phyloP scores from a whole-genome alignment of 2,113 vertebrate genomes.

The Motacilla alba region DNA sequence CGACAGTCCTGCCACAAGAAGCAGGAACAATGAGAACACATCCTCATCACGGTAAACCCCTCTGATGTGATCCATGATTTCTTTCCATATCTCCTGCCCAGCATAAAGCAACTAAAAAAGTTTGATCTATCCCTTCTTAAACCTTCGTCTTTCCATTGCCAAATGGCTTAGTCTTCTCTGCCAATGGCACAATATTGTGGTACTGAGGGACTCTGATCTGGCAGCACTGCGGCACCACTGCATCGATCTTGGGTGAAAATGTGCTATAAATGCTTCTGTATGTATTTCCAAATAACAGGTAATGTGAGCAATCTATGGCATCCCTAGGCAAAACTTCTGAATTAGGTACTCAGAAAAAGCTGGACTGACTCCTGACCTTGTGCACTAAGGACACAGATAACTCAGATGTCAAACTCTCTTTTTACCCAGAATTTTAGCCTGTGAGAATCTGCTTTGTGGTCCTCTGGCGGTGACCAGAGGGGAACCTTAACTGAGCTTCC shows the following conservation, averaged over 20 bases:
- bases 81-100: background rate
- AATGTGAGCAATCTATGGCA: background rate
- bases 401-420: background rate
- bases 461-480: background rate
- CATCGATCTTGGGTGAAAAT: background rate
- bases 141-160: background rate
- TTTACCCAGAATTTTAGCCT: background rate
- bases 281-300: background rate
- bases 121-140: background rate
- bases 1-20: background rate
- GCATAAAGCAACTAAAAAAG: background rate
- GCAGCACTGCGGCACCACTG: background rate
- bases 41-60: background rate
- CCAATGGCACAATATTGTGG: background rate
- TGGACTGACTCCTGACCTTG: background rate
- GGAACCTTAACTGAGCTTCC: background rate
- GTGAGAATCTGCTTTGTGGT: background rate
- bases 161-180: background rate
- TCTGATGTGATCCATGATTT: background rate
- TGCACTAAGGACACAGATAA: background rate
- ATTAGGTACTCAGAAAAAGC: background rate
- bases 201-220: background rate
- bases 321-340: background rate
- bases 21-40: background rate
- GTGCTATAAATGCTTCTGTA: background rate